Evolutionary conservation across 2,113 vertebrate species (phyloP), one percentile per base, ranked within the genome.

Genomic region (Aldabrachelys gigantea): DNA sequence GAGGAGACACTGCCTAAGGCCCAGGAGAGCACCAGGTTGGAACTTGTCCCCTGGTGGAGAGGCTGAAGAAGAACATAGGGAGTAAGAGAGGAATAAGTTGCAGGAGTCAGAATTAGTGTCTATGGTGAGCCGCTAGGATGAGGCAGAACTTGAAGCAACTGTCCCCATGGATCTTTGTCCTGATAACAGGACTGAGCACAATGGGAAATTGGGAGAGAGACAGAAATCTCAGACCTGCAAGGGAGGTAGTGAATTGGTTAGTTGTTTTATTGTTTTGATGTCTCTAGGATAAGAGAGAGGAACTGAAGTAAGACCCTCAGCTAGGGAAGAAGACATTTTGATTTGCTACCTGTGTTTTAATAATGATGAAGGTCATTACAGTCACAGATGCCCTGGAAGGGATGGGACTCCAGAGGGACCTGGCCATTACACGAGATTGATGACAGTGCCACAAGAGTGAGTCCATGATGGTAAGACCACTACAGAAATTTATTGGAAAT

Each of bases 401-500:
- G 35, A 2, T 69, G 62, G 65, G 65, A 72, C n/a, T 72, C 17
- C 65, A 38, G n/a, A 22, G 35, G 17, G 27, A 12, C 57, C 25
- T 59, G 27, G 57, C 57, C 57, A 3, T 59, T 59, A 59, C 27
- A 59, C 12, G 57, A 59, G 29, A 62, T 72, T 38, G 65, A 72
- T 72, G 65, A 38, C 19, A 21, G 17, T 22, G n/a, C 35, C 62
- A 69, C 14, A 69, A n/a, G 16, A 17, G 62, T 2, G 35, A 38
- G 17, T 38, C 35, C n/a, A 72, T 38, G 65, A 38, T 72, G 9
- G 62, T 72, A 38, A 72, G 65, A 72, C 62, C 31, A 69, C 62
- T 69, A 21, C 65, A 72, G 81, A 89, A 50, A 69, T 87, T 95
- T 96, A 87, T 78, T 53, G 90, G n/a, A 87, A 91, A 89, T 83